A percentile compares a stretch with the other conserved stretches of the same genome.
Conservation (phyloP, 2,797 vertebrate species). For the Nasua narica region DNA sequence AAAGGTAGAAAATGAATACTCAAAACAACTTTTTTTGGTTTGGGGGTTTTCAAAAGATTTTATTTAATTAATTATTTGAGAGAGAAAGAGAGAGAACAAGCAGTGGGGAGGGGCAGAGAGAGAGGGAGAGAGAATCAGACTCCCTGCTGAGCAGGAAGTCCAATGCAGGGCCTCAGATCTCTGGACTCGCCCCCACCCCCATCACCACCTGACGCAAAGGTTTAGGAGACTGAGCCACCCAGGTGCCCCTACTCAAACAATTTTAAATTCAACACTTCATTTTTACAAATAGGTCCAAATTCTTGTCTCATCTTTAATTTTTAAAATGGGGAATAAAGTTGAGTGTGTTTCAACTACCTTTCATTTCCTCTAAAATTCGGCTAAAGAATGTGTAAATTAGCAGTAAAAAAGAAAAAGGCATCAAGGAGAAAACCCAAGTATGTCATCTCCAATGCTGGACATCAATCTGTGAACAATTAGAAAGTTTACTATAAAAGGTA, state of each 20-base stretch:
- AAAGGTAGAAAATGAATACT: neutral
- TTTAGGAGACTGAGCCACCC: neutral
- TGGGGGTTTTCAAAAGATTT: neutral
- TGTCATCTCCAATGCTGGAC: neutral
- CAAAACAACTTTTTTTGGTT: neutral
- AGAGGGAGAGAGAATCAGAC: neutral
- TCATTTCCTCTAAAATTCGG: neutral
- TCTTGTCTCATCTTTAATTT: neutral
- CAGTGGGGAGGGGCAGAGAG: too few species aligned
- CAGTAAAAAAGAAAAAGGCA: neutral
- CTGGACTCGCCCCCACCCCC: too few species aligned
- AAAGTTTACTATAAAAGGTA: neutral
- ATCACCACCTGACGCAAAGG: too few species aligned
- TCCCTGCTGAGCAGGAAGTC: neutral
- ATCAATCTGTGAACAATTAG: neutral
- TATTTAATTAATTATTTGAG: neutral
- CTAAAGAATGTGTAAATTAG: neutral
- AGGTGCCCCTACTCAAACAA: neutral
- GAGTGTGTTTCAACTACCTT: neutral
- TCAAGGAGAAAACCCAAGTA: neutral
- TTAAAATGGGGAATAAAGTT: neutral
- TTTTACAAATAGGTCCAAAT: constrained; percentile 49
- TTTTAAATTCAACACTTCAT: constrained; percentile 43
- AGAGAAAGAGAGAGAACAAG: neutral
- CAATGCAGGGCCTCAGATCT: too few species aligned